Evolutionary conservation across 2,113 vertebrate species (phyloP).

Genomic region (Alligator sinensis): DNA sequence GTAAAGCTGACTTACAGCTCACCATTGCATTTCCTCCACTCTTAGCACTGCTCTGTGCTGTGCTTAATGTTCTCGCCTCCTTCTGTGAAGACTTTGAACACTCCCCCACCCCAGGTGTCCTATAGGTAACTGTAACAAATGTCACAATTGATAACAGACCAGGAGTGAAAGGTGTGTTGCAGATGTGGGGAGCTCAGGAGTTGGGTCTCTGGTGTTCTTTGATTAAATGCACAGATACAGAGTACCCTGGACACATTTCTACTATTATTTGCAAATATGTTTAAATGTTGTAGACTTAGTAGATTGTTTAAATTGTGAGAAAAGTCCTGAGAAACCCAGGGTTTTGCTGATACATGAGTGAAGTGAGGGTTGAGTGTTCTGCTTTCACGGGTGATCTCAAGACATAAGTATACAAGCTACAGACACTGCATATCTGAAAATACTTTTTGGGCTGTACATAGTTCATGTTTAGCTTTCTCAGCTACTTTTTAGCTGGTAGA

Average conservation of each 20-base stretch:
- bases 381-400: background rate
- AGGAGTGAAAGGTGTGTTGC: background rate
- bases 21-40: background rate
- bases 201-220: background rate
- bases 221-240: background rate
- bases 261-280: accelerated
- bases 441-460: background rate
- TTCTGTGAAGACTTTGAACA: background rate
- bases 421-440: background rate
- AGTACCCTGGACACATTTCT: background rate
- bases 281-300: background rate
- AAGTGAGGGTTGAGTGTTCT: background rate
- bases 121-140: background rate
- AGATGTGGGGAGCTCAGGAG: background rate
- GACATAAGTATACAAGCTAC: background rate
- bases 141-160: background rate
- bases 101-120: background rate
- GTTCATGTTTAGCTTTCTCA: background rate
- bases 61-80: background rate
- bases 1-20: background rate
- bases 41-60: background rate
- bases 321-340: background rate
- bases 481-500: background rate
- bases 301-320: background rate
- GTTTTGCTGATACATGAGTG: background rate